A percentile compares a stretch with the other conserved stretches of the same genome.
Conservation (phyloP, 2,888 invertebrate species). For the Bhutanitis thaidina region DNA sequence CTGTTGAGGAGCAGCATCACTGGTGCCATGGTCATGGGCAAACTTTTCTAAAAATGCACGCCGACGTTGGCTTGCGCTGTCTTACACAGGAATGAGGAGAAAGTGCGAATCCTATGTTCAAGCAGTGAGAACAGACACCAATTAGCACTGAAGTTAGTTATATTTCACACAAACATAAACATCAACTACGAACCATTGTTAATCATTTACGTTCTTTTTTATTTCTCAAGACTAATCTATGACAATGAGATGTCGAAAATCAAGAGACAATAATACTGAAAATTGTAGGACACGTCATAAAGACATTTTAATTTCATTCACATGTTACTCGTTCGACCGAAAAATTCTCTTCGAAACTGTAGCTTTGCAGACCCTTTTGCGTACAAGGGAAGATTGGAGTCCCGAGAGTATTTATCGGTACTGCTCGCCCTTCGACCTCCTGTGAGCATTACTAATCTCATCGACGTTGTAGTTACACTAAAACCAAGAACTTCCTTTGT, state of each 20-base stretch:
- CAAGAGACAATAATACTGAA: neutral
- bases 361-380: constrained; percentile 11
- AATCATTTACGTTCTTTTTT: too few relatives aligned
- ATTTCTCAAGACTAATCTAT: too few relatives aligned
- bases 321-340: constrained; percentile 10
- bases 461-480: constrained; percentile 5
- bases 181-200: too few relatives aligned
- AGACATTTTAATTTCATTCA: constrained; percentile 14
- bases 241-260: neutral
- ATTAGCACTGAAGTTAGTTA: too few relatives aligned
- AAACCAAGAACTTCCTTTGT: constrained; percentile 9
- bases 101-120: too few relatives aligned
- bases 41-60: too few relatives aligned
- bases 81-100: too few relatives aligned
- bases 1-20: too few relatives aligned
- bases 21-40: too few relatives aligned
- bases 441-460: constrained; percentile 18
- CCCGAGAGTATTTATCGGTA: constrained; percentile 16
- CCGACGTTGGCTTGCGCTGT: too few relatives aligned
- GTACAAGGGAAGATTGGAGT: constrained; percentile 17
- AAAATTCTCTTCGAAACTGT: constrained; percentile 12
- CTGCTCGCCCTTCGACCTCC: constrained; percentile 9
- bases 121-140: too few relatives aligned
- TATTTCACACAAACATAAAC: too few relatives aligned
- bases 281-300: neutral